Evolutionary conservation across 2,888 invertebrate species (phyloP).

Genomic region (Lepidochitona cinerea): DNA sequence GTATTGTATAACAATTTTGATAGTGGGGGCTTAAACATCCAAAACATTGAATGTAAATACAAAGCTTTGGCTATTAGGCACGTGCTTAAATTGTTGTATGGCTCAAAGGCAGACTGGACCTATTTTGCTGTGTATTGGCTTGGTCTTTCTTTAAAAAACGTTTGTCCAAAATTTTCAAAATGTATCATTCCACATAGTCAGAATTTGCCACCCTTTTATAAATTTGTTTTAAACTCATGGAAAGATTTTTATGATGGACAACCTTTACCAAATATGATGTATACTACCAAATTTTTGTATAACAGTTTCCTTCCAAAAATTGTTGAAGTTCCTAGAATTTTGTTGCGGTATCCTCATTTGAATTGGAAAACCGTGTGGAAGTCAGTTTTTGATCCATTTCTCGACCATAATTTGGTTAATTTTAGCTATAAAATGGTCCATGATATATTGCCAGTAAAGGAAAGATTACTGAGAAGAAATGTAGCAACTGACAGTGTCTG

Average conservation of each 20-base stretch:
- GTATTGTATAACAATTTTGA: background rate
- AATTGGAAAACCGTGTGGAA: background rate
- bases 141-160: background rate
- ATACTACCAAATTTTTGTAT: background rate
- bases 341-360: background rate
- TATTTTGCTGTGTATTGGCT: constrained; percentile 5
- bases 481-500: background rate
- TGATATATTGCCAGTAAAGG: background rate
- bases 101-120: background rate
- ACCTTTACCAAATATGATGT: background rate
- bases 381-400: background rate
- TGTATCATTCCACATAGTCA: background rate
- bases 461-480: background rate
- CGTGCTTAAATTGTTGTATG: background rate
- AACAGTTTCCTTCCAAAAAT: background rate
- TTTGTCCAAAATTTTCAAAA: background rate
- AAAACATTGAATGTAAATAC: background rate
- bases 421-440: background rate
- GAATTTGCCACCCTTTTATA: background rate
- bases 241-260: background rate
- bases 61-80: background rate
- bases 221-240: background rate
- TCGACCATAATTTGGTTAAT: background rate
- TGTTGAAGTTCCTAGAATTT: background rate
- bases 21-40: background rate